Conservation (phyloP, 2,113 vertebrate genomes). For the Hucho hucho region DNA sequence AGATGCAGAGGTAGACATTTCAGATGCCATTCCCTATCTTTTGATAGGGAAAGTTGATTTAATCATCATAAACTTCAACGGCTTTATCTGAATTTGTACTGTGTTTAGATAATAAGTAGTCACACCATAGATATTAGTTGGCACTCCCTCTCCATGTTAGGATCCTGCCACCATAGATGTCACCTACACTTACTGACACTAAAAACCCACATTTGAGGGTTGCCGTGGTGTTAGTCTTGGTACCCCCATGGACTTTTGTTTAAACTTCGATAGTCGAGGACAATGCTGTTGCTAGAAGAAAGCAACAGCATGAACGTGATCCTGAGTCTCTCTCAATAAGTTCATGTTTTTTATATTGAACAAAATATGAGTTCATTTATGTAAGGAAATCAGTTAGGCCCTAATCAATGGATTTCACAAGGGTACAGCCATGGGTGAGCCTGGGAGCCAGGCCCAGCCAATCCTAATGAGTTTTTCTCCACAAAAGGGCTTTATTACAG, state of each 20-base stretch:
- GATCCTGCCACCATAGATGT: slow-evolving; percentile 10
- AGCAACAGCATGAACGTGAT: slow-evolving; percentile 5
- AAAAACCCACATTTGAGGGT: slow-evolving; percentile 48
- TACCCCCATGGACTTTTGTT: not conserved
- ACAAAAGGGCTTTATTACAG: too few relatives aligned
- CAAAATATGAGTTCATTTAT: too few relatives aligned
- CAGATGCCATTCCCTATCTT: slow-evolving; percentile 27
- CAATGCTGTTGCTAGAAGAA: slow-evolving; percentile 41
- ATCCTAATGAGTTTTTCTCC: too few relatives aligned
- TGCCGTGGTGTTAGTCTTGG: slow-evolving; percentile 28
- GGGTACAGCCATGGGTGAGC: too few relatives aligned
- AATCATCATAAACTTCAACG: slow-evolving; percentile 36
- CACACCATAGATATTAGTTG: slow-evolving; percentile 37
- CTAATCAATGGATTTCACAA: too few relatives aligned
- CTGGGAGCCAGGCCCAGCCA: too few relatives aligned
- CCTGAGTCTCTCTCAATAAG: slow-evolving; percentile 1
- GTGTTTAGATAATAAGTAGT: slow-evolving; percentile 47
- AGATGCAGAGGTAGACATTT: slow-evolving; percentile 36
- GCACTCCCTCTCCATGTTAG: slow-evolving; percentile 20
- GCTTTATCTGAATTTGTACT: slow-evolving; percentile 27
- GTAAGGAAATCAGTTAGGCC: too few relatives aligned
- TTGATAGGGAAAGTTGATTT: slow-evolving; percentile 31
- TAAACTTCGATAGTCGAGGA: not conserved
- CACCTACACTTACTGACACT: slow-evolving; percentile 45
- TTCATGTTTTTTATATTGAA: slow-evolving; percentile 11